These are phyloP conservation scores for Sebastes iracundus DNA, from an alignment of 2,797 vertebrate species.

Conservation along the genomic window DNA sequence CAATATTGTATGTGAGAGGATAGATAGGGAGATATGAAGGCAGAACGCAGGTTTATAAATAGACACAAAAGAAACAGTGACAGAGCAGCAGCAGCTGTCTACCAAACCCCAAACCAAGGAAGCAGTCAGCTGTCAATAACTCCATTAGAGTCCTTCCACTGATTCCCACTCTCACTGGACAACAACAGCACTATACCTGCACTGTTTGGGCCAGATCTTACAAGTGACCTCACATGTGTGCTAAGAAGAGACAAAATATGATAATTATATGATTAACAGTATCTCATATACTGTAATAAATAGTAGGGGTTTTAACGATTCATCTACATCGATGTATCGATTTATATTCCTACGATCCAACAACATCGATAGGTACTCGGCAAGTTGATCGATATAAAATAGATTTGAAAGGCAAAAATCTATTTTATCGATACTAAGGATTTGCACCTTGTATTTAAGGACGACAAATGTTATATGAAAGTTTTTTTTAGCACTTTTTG, in stretches of 20 bases:
- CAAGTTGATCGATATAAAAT: too few species aligned
- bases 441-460: too few species aligned
- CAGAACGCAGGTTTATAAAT: constrained; percentile 21
- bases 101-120: background rate
- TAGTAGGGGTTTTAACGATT: too few species aligned
- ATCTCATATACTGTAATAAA: too few species aligned
- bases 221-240: background rate
- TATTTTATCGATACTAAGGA: too few species aligned
- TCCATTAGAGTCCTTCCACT: background rate
- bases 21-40: background rate
- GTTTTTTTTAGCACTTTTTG: too few species aligned
- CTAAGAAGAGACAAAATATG: background rate
- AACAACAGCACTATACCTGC: background rate
- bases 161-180: background rate
- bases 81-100: background rate
- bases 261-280: too few species aligned
- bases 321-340: too few species aligned
- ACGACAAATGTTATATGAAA: too few species aligned
- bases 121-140: background rate
- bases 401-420: too few species aligned
- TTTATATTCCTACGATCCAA: too few species aligned
- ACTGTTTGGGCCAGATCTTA: background rate
- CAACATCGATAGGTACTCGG: too few species aligned
- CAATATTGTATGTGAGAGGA: constrained; percentile 62
- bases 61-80: background rate